Evolutionary conservation across 2,797 vertebrate genomes (phyloP).

Genomic region (Trachurus trachurus): DNA sequence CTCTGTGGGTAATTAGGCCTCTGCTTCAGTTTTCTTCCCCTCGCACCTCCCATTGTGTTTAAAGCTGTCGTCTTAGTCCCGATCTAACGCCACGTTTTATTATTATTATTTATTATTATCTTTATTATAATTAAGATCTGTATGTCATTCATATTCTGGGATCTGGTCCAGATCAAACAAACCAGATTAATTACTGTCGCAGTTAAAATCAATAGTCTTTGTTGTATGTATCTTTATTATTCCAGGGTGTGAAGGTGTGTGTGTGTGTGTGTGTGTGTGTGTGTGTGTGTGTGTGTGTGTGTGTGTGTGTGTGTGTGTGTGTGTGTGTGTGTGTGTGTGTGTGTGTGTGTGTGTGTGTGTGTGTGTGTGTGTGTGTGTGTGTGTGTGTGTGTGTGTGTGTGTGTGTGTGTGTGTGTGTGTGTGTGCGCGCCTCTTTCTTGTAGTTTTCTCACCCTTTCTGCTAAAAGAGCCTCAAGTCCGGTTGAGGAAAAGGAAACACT

Average conservation of each 20-base stretch:
- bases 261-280: too few species aligned
- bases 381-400: too few species aligned
- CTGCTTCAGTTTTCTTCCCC: too few species aligned
- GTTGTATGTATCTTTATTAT: conserved; percentile 5
- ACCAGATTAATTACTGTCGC: conserved; percentile 1
- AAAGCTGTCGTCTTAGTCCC: background rate
- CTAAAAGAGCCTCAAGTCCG: conserved; percentile 13
- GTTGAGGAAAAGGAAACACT: conserved; percentile 46
- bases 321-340: too few species aligned
- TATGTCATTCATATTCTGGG: background rate
- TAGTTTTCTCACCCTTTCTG: conserved; percentile 1
- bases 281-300: too few species aligned
- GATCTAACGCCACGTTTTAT: background rate
- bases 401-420: too few species aligned
- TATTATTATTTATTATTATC: background rate
- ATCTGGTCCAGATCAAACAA: conserved; percentile 25
- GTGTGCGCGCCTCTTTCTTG: background rate
- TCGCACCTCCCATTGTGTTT: background rate
- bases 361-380: too few species aligned
- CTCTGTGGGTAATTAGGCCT: conserved; percentile 10
- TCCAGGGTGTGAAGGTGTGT: background rate
- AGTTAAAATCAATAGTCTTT: background rate
- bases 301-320: too few species aligned
- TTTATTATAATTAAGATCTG: too few species aligned
- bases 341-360: too few species aligned